phyloP scores from a whole-genome alignment of 1,140 invertebrate genomes.

The Vanessa atalanta region DNA sequence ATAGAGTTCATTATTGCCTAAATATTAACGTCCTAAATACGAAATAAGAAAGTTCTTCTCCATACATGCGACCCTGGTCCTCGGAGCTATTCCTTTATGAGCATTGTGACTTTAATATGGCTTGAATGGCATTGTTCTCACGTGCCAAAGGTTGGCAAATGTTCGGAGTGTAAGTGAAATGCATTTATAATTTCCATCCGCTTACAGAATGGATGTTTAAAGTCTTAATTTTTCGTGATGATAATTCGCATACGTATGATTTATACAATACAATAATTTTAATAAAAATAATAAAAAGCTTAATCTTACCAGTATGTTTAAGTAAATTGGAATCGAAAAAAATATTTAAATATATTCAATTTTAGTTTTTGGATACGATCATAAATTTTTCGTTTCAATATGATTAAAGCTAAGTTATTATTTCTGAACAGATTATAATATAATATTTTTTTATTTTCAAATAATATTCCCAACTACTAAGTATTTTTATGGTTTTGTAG shows the following conservation, averaged over 20 bases:
- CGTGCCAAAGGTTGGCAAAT: conserved; percentile 50
- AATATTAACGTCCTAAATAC: conserved; percentile 6
- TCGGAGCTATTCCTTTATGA: conserved; percentile 68
- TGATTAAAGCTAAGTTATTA: too few species aligned
- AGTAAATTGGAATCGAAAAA: too few species aligned
- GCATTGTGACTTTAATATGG: conserved; percentile 70
- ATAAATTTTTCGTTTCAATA: too few species aligned
- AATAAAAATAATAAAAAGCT: too few species aligned
- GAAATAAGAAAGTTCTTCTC: conserved; percentile 32
- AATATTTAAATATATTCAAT: too few species aligned
- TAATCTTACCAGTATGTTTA: too few species aligned
- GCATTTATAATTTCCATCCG: conserved; percentile 26
- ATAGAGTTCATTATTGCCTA: conserved; percentile 43
- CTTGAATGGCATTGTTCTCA: conserved; percentile 70
- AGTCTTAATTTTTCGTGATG: background rate
- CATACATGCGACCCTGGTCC: conserved; percentile 62
- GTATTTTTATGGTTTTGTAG: too few species aligned
- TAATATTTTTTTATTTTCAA: too few species aligned
- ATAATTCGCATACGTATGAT: background rate
- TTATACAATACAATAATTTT: too few species aligned
- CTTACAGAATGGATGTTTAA: background rate
- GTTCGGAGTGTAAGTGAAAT: conserved; percentile 32
- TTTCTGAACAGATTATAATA: too few species aligned
- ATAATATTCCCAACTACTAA: too few species aligned
- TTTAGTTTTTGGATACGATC: too few species aligned